These are phyloP conservation scores for Hymenopus coronatus DNA, from an alignment of 2,888 invertebrate genomes.

Conservation along the genomic window DNA sequence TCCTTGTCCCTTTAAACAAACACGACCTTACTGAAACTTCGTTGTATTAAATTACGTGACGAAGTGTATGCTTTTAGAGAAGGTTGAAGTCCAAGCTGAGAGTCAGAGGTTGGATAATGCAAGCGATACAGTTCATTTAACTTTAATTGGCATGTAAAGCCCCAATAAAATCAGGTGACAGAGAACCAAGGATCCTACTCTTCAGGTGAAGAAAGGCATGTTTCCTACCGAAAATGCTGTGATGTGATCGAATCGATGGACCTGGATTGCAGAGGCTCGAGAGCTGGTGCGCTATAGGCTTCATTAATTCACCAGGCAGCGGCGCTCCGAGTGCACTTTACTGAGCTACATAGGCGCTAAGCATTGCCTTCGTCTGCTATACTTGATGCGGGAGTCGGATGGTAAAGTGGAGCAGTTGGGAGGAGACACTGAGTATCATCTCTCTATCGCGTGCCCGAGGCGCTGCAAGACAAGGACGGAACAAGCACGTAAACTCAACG, in stretches of 20 bases:
- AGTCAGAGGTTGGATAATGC: too few relatives aligned
- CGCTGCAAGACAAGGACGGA: neutral
- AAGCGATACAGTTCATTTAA: too few relatives aligned
- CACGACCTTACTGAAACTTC: too few relatives aligned
- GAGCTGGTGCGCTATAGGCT: neutral
- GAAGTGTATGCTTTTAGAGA: too few relatives aligned
- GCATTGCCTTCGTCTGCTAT: neutral
- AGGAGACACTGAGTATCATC: neutral
- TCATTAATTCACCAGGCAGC: neutral
- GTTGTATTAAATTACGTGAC: too few relatives aligned
- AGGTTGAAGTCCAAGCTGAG: too few relatives aligned
- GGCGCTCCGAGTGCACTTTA: neutral
- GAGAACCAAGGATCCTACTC: neutral
- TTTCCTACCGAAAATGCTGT: neutral
- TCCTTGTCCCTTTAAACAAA: too few relatives aligned
- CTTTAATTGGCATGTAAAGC: too few relatives aligned
- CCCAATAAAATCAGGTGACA: neutral
- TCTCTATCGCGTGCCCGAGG: neutral
- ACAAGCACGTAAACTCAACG: neutral
- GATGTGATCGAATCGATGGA: neutral
- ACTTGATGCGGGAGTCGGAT: neutral
- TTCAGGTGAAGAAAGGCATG: neutral
- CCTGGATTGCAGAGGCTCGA: neutral
- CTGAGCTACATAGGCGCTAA: neutral
- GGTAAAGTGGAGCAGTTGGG: neutral